Base-by-base conservation (phyloP, 2,113 vertebrate species). In the Pygoscelis antarcticus region DNA sequence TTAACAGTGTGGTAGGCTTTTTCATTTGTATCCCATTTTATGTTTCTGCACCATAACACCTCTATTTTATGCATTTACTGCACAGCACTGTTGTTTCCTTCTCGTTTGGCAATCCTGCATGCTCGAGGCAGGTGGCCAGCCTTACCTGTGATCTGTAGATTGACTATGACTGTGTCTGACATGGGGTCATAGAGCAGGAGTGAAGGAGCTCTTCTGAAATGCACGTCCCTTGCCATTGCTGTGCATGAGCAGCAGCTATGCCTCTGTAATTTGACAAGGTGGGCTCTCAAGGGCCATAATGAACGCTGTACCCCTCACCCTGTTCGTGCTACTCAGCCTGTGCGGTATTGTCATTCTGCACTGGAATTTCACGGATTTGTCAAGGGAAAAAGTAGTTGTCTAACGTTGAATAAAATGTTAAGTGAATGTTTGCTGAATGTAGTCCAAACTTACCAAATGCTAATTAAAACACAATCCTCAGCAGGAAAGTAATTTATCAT, bases 321-420 rank as follows among this genome's bases (percentile, higher is more conserved):
- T 61, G 5, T 52, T 62, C 0, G 0, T 66, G 66, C 71, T 65
- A 5, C 55, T 82, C 38, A 51, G 1, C 34, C 36, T 34, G 65
- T 25, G n/a, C 1, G 2, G 32, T 42, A 18, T 51, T 82, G 38
- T 42, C 2, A 1, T 58, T 72, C 62, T 72, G 34, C 0, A 4
- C 19, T 36, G 62, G 62, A 52, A 65, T 77, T 70, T 30, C 1
- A 2, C 6, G 6, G 44, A 21, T 69, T 83, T 86, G 44, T 60
- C 23, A 76, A 83, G 40, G 78, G 65, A 47, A 88, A 74, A 76
- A 83, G 19, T 38, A 44, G 42, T 77, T 93, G 61, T 60, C 66
- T 77, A 30, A 57, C 49, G 40, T 54, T 92, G 79, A 93, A 71
- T 92, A 88, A 92, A 88, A 93, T 58, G 49, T 94, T 72, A 88